Percentiles rank a stretch among this genome's conserved stretches.
Conservation (phyloP, 2,797 vertebrate genomes). For the Macroramphosus scolopax region DNA sequence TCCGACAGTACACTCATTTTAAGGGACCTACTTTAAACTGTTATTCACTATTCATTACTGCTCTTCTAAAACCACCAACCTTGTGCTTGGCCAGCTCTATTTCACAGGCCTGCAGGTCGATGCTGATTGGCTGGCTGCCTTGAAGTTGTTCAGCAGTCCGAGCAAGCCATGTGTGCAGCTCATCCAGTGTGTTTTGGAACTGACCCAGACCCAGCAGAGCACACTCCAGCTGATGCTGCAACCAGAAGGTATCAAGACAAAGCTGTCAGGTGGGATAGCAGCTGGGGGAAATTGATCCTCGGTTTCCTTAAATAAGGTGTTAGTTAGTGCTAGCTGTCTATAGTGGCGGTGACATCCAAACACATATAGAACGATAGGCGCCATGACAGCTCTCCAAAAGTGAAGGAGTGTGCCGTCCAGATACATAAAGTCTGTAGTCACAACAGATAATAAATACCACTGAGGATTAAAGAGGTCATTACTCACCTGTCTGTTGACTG, state of each 20-base stretch:
- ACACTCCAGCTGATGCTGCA: constrained; percentile 87
- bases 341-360: too few relatives aligned
- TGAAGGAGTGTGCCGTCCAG: too few relatives aligned
- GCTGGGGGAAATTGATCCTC: too few relatives aligned
- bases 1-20: too few relatives aligned
- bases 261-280: not conserved
- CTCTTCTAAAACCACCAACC: constrained; percentile 62
- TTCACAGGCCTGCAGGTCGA: constrained; percentile 88
- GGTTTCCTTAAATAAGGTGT: too few relatives aligned
- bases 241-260: constrained; percentile 10
- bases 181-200: constrained; percentile 89
- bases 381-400: too few relatives aligned
- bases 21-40: not conserved
- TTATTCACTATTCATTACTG: not conserved
- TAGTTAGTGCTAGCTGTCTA: too few relatives aligned
- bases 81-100: constrained; percentile 92
- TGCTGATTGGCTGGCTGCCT: constrained; percentile 69
- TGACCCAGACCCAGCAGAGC: constrained; percentile 87
- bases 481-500: constrained; percentile 83
- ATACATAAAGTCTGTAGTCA: too few relatives aligned
- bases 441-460: too few relatives aligned
- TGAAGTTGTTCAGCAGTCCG: constrained; percentile 81
- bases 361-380: too few relatives aligned
- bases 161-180: constrained; percentile 85
- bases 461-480: not conserved